Evolutionary conservation across 2,113 vertebrate genomes (phyloP).

Genomic region (Phylloscopus trochiloides): DNA sequence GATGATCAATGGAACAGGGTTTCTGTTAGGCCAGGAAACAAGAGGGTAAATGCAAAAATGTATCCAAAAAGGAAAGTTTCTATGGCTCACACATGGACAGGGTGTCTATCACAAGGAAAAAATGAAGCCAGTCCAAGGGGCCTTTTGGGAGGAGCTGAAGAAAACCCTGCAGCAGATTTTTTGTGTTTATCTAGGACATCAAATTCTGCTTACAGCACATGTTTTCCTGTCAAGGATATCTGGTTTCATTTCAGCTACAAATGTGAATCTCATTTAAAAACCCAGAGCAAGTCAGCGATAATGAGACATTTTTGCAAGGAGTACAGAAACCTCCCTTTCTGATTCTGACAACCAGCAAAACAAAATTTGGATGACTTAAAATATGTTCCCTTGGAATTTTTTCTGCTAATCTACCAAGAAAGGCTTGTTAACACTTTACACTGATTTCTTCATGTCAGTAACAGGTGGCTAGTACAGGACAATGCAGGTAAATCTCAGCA

Average conservation of each 20-base stretch:
- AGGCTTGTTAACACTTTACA: background rate
- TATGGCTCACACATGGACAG: accelerated
- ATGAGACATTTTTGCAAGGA: background rate
- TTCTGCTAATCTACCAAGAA: background rate
- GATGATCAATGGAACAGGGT: background rate
- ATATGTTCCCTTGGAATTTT: background rate
- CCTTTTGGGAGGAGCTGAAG: background rate
- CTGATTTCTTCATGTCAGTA: background rate
- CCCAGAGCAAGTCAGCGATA: background rate
- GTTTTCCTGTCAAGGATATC: background rate
- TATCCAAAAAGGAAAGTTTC: background rate
- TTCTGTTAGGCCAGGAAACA: background rate
- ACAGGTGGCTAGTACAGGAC: background rate
- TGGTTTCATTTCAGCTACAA: background rate
- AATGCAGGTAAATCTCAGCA: background rate
- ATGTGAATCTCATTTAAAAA: background rate
- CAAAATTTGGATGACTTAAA: background rate
- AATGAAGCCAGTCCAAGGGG: background rate
- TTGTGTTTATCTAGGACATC: background rate
- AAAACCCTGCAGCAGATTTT: background rate
- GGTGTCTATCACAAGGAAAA: background rate
- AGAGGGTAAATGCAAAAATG: background rate
- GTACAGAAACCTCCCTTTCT: background rate
- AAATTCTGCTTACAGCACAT: background rate
- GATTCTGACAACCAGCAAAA: background rate